These are phyloP conservation scores for Cylas formicarius DNA, from an alignment of 1,140 invertebrate genomes.

Conservation along the genomic window DNA sequence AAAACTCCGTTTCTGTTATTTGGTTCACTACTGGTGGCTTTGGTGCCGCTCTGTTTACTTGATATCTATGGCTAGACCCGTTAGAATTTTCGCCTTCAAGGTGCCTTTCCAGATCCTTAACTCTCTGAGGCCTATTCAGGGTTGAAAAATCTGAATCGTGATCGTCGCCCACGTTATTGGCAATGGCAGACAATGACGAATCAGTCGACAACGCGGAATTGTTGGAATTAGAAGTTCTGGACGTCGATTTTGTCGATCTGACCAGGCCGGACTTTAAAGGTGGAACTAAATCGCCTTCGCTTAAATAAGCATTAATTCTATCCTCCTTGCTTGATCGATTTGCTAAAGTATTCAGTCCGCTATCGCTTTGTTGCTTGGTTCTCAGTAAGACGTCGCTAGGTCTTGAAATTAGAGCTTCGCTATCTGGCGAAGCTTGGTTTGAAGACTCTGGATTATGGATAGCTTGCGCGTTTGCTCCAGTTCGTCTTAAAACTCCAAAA, in stretches of 20 bases:
- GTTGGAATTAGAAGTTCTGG: slow-evolving; percentile 15
- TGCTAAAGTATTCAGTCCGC: slow-evolving; percentile 11
- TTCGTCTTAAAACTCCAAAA: background rate
- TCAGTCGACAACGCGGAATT: slow-evolving; percentile 13
- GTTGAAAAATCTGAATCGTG: slow-evolving; percentile 22
- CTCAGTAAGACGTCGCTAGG: slow-evolving; percentile 1
- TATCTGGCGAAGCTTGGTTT: too few species aligned
- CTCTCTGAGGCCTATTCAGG: slow-evolving; percentile 2
- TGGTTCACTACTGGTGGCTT: slow-evolving; percentile 3
- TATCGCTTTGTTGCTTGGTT: slow-evolving; percentile 15
- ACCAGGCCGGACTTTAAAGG: slow-evolving; percentile 7
- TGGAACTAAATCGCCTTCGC: slow-evolving; percentile 18
- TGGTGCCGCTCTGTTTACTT: background rate
- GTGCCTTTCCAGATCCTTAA: background rate
- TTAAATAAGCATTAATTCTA: slow-evolving; percentile 20
- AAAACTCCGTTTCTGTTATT: slow-evolving; percentile 3
- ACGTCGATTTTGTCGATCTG: slow-evolving; percentile 5
- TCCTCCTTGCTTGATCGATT: slow-evolving; percentile 12
- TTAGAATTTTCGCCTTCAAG: background rate
- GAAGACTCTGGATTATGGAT: too few species aligned
- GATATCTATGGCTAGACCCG: background rate
- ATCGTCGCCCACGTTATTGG: slow-evolving; percentile 26
- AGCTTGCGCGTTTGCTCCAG: too few species aligned
- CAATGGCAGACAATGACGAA: slow-evolving; percentile 23
- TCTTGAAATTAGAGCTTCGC: slow-evolving; percentile 1